phyloP scores from a whole-genome alignment of 2,113 vertebrate species.

The Melanotaenia duboulayi region DNA sequence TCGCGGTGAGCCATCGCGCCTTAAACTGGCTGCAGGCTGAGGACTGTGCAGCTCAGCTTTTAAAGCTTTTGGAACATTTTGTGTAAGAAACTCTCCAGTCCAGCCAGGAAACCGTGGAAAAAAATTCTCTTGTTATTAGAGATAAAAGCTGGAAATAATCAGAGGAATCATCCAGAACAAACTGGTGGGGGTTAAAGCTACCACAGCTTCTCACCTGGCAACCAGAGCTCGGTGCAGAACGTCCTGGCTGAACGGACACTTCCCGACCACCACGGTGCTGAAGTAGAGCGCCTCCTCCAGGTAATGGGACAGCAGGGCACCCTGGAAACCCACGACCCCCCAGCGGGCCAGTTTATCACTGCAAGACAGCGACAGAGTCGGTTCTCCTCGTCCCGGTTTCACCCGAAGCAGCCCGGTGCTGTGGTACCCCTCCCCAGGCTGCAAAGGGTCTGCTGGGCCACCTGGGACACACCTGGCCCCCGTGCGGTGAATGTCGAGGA shows the following conservation, averaged over 20 bases:
- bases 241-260: conserved; percentile 87
- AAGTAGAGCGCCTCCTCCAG: conserved; percentile 90
- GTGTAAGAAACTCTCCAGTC: too few species aligned
- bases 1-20: too few species aligned
- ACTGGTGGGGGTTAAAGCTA: too few species aligned
- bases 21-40: too few species aligned
- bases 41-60: too few species aligned
- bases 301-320: conserved; percentile 92
- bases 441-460: conserved; percentile 77
- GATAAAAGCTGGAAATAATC: too few species aligned
- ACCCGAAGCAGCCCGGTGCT: conserved; percentile 86
- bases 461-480: conserved; percentile 93
- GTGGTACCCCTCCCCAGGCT: conserved; percentile 86
- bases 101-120: too few species aligned
- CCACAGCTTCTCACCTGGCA: conserved; percentile 78
- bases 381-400: conserved; percentile 93
- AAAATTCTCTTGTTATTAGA: too few species aligned
- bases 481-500: conserved; percentile 87
- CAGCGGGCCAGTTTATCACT: conserved; percentile 89
- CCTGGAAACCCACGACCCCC: conserved; percentile 92
- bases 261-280: conserved; percentile 87
- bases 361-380: conserved; percentile 92
- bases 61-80: too few species aligned
- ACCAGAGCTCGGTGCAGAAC: conserved; percentile 87
- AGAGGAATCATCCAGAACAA: too few species aligned